Evolutionary conservation across 2,797 vertebrate species (phyloP), one percentile per base, ranked within the genome.

Genomic region (Channa striata): DNA sequence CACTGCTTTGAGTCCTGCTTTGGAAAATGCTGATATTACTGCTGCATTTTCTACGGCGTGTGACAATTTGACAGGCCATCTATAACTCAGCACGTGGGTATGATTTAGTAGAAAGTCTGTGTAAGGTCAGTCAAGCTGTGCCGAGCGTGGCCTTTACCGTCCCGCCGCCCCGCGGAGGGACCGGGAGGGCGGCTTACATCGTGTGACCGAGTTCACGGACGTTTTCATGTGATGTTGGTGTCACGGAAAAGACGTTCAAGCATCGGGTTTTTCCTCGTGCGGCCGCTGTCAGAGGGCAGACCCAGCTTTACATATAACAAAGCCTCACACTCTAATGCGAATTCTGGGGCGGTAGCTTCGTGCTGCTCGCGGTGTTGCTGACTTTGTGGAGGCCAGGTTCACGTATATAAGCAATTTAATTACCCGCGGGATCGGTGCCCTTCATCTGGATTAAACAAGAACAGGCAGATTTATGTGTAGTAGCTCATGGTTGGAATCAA

Each of bases 71-170:
- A 68, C 78, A 81, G 57, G 39, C 68, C 52, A 69, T 86, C 58
- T 70, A 57, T 72, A 74, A 71, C 68, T 44, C 4, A 17, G 47
- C 47, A 30, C 61, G 51, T 57, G 61, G 51, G 50, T 62, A 71
- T 52, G 52, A 60, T 23, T 37, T 50, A 47, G 70, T 48, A 61
- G 48, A 71, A n/a, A 60, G 80, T 50, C 51, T 59, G 74, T 80
- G 69, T 87, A 87, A 88, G 86, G 82, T 83, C 83, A 84, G 72
- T 82, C 81, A 74, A 80, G 80, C 84, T 83, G 78, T 73, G 74
- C 61, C 40, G 69, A 85, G 59, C 42, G 20, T 80, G 81, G 77
- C 87, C 87, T 88, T 87, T 86, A 80, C 70, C 61, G 49, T 71
- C 70, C 78, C 7, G 4, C 69, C 80, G 82, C 65, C 72, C 72